Evolutionary conservation across 2,113 vertebrate genomes (phyloP), one percentile per base, ranked within the genome.

Genomic region (Phoxinus phoxinus): DNA sequence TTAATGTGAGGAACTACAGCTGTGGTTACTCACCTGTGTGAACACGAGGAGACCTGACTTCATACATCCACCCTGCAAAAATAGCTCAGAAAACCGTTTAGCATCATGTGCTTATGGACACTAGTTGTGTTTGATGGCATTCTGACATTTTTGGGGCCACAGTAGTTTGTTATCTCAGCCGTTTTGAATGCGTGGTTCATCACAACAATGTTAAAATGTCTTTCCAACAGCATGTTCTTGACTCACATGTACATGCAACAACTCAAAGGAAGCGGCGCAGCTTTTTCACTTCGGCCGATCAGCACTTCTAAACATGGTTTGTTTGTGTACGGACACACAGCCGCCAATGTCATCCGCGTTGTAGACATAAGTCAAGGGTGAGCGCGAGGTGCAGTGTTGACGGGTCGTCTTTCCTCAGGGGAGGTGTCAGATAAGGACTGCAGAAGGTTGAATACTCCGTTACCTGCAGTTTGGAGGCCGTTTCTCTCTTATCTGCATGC

Each of bases 371-470:
- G 81, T 86, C 84, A 86, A 89, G 84, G 89, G 87, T 87, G 81
- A 86, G 83, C 61, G 19, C n/a, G 75, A 74, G 77, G 87, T 74
- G 86, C 83, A 86, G 65, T 88, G 84, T 86, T 89, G 84, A 80
- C 84, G 71, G 71, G 83, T 58, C 87, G 84, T 88, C 89, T 80
- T 86, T 93, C 90, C 90, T 93, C 91, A 89, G 84, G 86, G 76
- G 87, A 92, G 88, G 86, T 89, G 89, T 85, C 88, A 93, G 92
- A 93, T 92, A 93, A 93, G 93, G 91, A 92, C 93, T 92, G 84
- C 65, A 88, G 89, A 93, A 90, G 90, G 91, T 91, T 93, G 92
- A 92, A 90, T 91, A 75, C 89, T 89, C 88, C 84, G 92, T 90
- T 88, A 93, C 91, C 91, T 90, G 87, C 87, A 93, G 92, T 89